Base-by-base conservation (phyloP, 2,888 invertebrate species). In the Eilema depressum region DNA sequence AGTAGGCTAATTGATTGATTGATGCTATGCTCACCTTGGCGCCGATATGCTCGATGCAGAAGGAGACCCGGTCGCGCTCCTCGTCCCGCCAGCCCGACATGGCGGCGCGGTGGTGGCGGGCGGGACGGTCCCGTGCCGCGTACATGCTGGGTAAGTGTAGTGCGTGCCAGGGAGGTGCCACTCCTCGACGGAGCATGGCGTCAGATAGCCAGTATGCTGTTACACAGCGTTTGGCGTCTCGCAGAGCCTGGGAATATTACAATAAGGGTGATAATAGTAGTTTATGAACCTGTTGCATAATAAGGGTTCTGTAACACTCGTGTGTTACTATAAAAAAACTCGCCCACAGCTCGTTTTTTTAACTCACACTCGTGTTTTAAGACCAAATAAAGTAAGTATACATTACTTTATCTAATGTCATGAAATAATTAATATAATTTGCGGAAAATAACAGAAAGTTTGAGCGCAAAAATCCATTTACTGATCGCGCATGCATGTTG, bases 201-300 rank as follows among this genome's bases (percentile, higher is more conserved):
- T 99, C 99, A 73, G 98, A 98, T 47, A 99, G 95, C 98, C 98
- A 98, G 92, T 97, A 97, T n/a, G 98, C 97, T 5, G 98, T 98
- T 59, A 98, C 97, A 83, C 98, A 96, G 65, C 96, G 96, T 83
- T 97, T 97, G 5, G 96, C 96, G 86, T 97, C 97, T 23, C 97
- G 95, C 26, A 97, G 86, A 0, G 97, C 97, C 95, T 95, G 86
- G 10, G 10, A 0, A 59, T 63, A 33, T 17, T 17, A 67, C 17
- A n/a, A 26, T 20, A 17, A 57, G 7, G 57, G 57, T 47, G 20
- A 47, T 30, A 30, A 30, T 4, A 30, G 30, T 7, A 4, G 30
- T 30, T 30, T n/a, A n/a, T n/a, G n/a, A n/a, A n/a, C n/a, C n/a
- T n/a, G n/a, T n/a, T n/a, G n/a, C n/a, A n/a, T n/a, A n/a, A n/a